These are phyloP conservation scores for Antigone vipio DNA, from an alignment of 2,113 vertebrate species.

Conservation along the genomic window DNA sequence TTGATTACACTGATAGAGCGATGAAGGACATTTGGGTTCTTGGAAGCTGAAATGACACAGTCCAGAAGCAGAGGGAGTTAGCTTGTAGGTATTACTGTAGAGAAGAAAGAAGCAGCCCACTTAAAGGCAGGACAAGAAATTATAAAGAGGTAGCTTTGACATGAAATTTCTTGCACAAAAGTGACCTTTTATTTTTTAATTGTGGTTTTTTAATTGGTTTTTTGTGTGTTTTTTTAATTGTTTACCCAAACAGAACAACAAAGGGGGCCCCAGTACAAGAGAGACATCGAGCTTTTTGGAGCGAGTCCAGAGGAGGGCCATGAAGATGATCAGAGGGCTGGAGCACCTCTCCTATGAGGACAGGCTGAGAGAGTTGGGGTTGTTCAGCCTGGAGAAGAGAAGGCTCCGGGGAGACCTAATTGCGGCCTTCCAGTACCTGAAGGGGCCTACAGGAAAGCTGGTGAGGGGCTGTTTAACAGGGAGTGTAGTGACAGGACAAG, in stretches of 20 bases:
- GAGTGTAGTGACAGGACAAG: no score
- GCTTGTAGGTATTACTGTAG: not conserved
- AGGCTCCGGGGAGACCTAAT: no score
- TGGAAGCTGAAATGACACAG: not conserved
- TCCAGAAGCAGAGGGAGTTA: not conserved
- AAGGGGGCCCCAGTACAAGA: not conserved
- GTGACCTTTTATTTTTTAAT: not conserved
- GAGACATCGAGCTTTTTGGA: no score
- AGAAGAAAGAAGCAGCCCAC: not conserved
- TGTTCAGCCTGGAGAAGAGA: no score
- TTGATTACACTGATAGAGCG: not conserved
- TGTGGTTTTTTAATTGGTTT: accelerated
- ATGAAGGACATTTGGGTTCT: not conserved
- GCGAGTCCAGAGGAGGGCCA: no score
- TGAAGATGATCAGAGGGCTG: no score
- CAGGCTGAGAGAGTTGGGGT: no score
- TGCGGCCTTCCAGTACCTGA: no score
- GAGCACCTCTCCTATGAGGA: no score
- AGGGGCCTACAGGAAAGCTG: no score
- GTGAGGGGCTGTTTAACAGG: no score
- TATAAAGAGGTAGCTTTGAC: not conserved
- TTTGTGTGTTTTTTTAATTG: accelerated
- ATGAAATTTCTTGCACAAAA: not conserved
- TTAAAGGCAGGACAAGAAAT: not conserved
- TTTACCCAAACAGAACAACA: not conserved